These are phyloP conservation scores for Tanytarsus gracilentus DNA, from an alignment of 2,888 invertebrate species.

Conservation along the genomic window DNA sequence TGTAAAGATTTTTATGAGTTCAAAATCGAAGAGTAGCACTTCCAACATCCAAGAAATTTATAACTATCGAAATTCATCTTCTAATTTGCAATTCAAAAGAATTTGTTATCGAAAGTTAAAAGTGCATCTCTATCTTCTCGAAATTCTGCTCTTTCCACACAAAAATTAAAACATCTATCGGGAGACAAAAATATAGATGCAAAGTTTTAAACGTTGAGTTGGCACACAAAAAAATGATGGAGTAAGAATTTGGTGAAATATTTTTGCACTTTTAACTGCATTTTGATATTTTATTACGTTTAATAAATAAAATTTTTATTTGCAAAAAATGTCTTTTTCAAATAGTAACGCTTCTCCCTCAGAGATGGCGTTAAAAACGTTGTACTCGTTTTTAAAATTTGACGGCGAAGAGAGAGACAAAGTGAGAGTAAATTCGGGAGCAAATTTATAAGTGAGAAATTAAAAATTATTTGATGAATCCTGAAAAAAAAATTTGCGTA, in stretches of 20 bases:
- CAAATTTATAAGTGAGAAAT: too few species aligned
- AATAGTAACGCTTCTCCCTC: too few species aligned
- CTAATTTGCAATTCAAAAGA: not conserved
- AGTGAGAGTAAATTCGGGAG: too few species aligned
- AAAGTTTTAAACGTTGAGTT: not conserved
- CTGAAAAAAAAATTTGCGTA: too few species aligned
- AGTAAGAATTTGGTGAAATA: not conserved
- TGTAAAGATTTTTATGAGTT: not conserved
- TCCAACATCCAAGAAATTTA: not conserved
- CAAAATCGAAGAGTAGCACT: conserved; percentile 25
- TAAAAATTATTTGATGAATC: too few species aligned
- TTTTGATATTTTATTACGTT: not conserved
- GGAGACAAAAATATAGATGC: conserved; percentile 27
- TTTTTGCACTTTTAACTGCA: not conserved
- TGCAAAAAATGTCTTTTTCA: not conserved
- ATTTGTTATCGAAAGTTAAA: conserved; percentile 17
- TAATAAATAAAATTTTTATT: conserved; percentile 2
- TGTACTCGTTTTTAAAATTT: too few species aligned
- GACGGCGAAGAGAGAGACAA: too few species aligned
- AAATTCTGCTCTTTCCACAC: not conserved
- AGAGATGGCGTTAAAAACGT: too few species aligned
- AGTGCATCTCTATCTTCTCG: not conserved
- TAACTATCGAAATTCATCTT: not conserved
- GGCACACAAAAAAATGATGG: too few species aligned
- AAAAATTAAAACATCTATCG: conserved; percentile 7